Percentiles rank a stretch among this genome's conserved stretches.
Evolutionary conservation across 2,113 vertebrate species (phyloP).

Genomic region (Burhinus oedicnemus): DNA sequence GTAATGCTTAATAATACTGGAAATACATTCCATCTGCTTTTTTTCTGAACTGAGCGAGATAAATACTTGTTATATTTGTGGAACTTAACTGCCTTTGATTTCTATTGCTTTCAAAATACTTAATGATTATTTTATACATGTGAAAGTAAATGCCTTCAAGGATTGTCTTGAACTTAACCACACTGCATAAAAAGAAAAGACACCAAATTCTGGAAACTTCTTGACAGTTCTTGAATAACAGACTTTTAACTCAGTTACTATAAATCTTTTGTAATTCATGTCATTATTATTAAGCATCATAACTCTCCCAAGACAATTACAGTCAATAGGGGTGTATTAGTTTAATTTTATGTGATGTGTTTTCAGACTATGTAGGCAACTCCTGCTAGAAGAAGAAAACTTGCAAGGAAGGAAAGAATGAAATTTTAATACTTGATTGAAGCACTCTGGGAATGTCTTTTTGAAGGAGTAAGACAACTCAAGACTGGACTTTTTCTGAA

Average conservation of each 20-base stretch:
- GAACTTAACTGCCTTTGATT: slow-evolving; percentile 55
- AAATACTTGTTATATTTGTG: slow-evolving; percentile 61
- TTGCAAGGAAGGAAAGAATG: slow-evolving; percentile 22
- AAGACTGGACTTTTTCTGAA: slow-evolving; percentile 38
- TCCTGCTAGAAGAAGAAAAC: slow-evolving; percentile 2
- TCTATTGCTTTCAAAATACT: slow-evolving; percentile 50
- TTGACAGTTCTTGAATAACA: slow-evolving; percentile 35
- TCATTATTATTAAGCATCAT: slow-evolving; percentile 11
- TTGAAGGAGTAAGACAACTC: slow-evolving; percentile 27
- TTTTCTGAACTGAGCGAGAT: slow-evolving; percentile 46
- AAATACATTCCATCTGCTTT: slow-evolving; percentile 61
- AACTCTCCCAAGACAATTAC: not conserved
- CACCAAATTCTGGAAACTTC: slow-evolving; percentile 47
- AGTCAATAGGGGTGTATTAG: not conserved
- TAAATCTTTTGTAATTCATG: not conserved
- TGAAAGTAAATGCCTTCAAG: slow-evolving; percentile 48
- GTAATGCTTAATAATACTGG: slow-evolving; percentile 54
- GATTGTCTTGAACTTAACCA: slow-evolving; percentile 13
- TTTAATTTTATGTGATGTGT: slow-evolving; percentile 23
- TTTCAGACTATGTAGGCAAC: slow-evolving; percentile 43
- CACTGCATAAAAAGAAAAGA: slow-evolving; percentile 30
- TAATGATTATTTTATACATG: slow-evolving; percentile 39
- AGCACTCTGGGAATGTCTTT: slow-evolving; percentile 19
- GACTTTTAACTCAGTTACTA: slow-evolving; percentile 25
- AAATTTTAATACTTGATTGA: slow-evolving; percentile 35